Base-by-base conservation (phyloP, 2,797 vertebrate species). In the Pampus argenteus region DNA sequence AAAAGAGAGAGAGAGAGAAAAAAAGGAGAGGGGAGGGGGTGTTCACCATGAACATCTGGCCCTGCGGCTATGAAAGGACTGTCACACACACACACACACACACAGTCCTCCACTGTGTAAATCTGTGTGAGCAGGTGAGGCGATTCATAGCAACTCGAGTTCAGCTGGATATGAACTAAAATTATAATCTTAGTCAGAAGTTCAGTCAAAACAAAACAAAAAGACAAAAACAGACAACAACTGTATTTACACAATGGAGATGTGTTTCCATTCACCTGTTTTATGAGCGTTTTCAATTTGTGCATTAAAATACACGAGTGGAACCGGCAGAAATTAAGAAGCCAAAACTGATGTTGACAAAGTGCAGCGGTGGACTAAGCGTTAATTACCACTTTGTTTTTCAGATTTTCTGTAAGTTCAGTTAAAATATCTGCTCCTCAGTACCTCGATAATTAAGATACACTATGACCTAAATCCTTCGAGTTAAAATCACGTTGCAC, bases 31-130 rank as follows among this genome's bases (percentile, higher is more conserved):
- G 72, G 45, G 23, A 31, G 67, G 29, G 22, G 58, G 54, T 17
- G 22, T 58, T 78, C 55, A 50, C n/a, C 4, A 10, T 9, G 57
- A 85, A 85, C 80, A 87, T 83, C 83, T 83, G 83, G 79, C 77
- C 76, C 47, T 50, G 61, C 3, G 2, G 58, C 76, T 70, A 67
- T 54, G 64, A 79, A 69, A 75, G 78, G 69, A 81, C 58, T 78
- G 5, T 2, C 17, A 42, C 54, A 64, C 26, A 20, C 28, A 45
- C 48, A 9, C 40, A 45, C 29, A 23, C 48, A 17, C 49, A n/a
- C 36, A n/a, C 45, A 52, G n/a, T 17, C 11, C 40, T 38, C 52
- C 45, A 28, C 4, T 42, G 36, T 63, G 56, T 71, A 45, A 71
- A 74, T 70, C 25, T 71, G 55, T 64, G 26, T 22, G 55, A 29